A percentile compares a stretch with the other conserved stretches of the same genome.
These are phyloP conservation scores for Penaeus chinensis DNA, from an alignment of 1,140 invertebrate genomes.

Conservation along the genomic window DNA sequence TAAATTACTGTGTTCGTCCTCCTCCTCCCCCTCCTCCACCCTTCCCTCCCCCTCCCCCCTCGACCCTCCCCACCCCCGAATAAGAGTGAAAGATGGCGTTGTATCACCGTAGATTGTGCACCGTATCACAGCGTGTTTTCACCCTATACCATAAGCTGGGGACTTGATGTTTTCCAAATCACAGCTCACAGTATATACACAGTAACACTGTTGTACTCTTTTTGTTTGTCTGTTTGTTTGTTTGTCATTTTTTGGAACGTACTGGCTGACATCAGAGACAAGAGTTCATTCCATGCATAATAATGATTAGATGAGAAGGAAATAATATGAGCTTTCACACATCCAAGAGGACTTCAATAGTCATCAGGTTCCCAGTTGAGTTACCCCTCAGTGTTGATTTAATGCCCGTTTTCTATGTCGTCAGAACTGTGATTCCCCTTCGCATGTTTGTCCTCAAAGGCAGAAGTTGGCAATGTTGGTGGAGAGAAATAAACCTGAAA, in stretches of 20 bases:
- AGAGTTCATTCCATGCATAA: too few species aligned
- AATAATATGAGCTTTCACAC: too few species aligned
- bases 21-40: constrained; percentile 6
- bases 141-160: constrained; percentile 13
- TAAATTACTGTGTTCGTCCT: not conserved
- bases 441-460: not conserved
- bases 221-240: too few species aligned
- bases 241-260: not conserved
- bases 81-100: too few species aligned
- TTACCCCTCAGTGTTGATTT: not conserved
- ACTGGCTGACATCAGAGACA: constrained; percentile 2
- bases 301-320: too few species aligned
- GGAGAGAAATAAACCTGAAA: too few species aligned
- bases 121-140: constrained; percentile 1
- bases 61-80: not conserved
- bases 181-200: too few species aligned
- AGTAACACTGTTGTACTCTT: constrained; percentile 19
- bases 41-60: not conserved
- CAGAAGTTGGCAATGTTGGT: constrained; percentile 20
- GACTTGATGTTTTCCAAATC: constrained; percentile 7
- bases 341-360: constrained; percentile 3
- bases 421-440: not conserved
- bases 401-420: not conserved
- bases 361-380: constrained; percentile 34
- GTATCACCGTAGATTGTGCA: constrained; percentile 11